These are phyloP conservation scores for Hylaeus anthracinus DNA, from an alignment of 1,140 invertebrate genomes.

Conservation along the genomic window DNA sequence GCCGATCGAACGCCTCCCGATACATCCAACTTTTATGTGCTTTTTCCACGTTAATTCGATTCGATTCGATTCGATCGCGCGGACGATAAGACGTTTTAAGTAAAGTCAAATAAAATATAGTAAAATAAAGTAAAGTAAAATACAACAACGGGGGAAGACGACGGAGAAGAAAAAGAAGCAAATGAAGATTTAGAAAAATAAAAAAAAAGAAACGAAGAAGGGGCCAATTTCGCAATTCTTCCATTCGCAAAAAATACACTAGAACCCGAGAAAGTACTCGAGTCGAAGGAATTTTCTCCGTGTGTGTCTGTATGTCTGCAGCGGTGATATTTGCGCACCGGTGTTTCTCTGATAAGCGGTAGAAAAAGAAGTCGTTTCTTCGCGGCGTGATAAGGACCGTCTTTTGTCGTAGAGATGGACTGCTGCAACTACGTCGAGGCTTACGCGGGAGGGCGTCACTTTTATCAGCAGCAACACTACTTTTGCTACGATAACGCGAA, in stretches of 20 bases:
- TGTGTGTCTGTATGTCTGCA: not conserved
- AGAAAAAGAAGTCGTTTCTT: not conserved
- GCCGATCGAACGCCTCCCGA: slow-evolving; percentile 59
- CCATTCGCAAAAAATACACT: not conserved
- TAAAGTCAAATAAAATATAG: too few relatives aligned
- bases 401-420: slow-evolving; percentile 75
- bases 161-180: not conserved
- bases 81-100: not conserved
- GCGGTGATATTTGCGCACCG: slow-evolving; percentile 10
- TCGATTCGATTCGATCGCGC: not conserved
- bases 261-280: not conserved
- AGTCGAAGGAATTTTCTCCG: not conserved
- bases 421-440: slow-evolving; percentile 82
- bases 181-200: not conserved
- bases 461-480: slow-evolving; percentile 76
- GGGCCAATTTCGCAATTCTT: slow-evolving; percentile 30
- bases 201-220: not conserved
- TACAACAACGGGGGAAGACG: not conserved
- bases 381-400: slow-evolving; percentile 30
- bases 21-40: slow-evolving; percentile 45
- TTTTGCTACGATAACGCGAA: slow-evolving; percentile 77
- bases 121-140: too few relatives aligned
- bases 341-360: slow-evolving; percentile 6
- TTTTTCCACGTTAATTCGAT: slow-evolving; percentile 19
- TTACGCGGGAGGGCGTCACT: slow-evolving; percentile 76